Percentiles rank a stretch among this genome's conserved stretches.
phyloP scores from a whole-genome alignment of 2,113 vertebrate species.

The Oreamnos americanus region DNA sequence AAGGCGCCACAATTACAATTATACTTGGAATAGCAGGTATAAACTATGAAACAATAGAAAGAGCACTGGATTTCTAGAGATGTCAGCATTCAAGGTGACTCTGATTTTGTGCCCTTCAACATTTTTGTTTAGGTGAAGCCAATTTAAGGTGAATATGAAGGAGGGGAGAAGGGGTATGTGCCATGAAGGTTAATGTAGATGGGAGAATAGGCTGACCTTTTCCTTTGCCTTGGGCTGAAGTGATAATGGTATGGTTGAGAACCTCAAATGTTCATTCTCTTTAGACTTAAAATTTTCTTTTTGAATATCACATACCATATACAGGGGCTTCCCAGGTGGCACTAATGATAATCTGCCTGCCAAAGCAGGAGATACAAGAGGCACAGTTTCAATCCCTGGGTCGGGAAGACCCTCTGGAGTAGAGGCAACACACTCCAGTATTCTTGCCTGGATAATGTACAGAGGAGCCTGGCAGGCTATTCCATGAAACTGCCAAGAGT shows the following conservation, averaged over 20 bases:
- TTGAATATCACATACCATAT: not conserved
- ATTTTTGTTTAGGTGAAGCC: not conserved
- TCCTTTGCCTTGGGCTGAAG: not conserved
- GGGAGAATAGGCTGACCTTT: not conserved
- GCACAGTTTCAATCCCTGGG: not conserved
- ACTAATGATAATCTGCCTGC: not conserved
- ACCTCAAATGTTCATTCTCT: not conserved
- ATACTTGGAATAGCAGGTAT: not conserved
- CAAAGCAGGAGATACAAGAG: not conserved
- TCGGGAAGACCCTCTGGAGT: not conserved
- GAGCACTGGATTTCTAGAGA: not conserved
- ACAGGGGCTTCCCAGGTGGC: not conserved
- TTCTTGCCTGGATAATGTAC: not conserved
- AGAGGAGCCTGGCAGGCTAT: not conserved
- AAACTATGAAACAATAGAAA: not conserved
- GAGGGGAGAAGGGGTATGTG: not conserved
- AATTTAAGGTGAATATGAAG: not conserved
- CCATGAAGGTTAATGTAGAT: not conserved
- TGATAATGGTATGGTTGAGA: not conserved
- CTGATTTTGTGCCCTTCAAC: not conserved
- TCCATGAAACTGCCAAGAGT: not conserved
- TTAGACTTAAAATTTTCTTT: not conserved
- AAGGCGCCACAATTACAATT: not conserved
- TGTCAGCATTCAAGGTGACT: not conserved
- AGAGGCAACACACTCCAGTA: not conserved